Evolutionary conservation across 2,797 vertebrate species (phyloP), one percentile per base, ranked within the genome.

Genomic region (Kryptopterus vitreolus): DNA sequence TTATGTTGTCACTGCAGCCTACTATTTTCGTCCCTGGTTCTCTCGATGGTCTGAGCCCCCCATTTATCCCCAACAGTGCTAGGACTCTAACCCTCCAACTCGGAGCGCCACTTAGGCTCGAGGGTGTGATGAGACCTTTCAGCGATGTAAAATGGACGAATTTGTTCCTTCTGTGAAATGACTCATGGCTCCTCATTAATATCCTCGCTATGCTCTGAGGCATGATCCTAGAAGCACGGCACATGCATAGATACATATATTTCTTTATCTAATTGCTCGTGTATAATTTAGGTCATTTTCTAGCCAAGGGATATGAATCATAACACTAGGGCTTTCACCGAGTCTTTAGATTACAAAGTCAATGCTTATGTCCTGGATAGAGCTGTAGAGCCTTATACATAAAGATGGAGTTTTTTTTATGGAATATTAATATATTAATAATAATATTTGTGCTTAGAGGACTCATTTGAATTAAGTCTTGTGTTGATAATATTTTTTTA

Each of bases 221-320:
- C 76, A 78, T 50, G 76, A 61, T 82, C 70, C 70, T 74, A 65
- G 81, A 78, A 82, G 76, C 76, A 82, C 66, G 59, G 72, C 70
- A 58, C 38, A 78, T 1, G 76, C 81, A 82, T 74, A 74, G 76
- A 82, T 78, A 74, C 76, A 78, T 78, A 82, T 77, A 82, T 82
- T 78, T 74, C 70, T 78, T 52, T 82, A 82, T 82, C 76, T 78
- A 82, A 82, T 82, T 82, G 81, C 81, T 82, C 70, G 70, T 82
- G 70, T 82, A 82, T 82, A 82, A 82, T 82, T 82, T 82, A 82
- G 62, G 70, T 38, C 59, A 77, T 73, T 81, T 77, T 81, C 65
- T 81, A 62, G 73, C 80, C 55, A 48, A 20, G 13, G 74, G 65
- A 77, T 18, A 76, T 81, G 80, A 77, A 81, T 77, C 80, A 81